A percentile compares a stretch with the other conserved stretches of the same genome.
Evolutionary conservation across 2,113 vertebrate species (phyloP).

Genomic region (Caracal caracal): DNA sequence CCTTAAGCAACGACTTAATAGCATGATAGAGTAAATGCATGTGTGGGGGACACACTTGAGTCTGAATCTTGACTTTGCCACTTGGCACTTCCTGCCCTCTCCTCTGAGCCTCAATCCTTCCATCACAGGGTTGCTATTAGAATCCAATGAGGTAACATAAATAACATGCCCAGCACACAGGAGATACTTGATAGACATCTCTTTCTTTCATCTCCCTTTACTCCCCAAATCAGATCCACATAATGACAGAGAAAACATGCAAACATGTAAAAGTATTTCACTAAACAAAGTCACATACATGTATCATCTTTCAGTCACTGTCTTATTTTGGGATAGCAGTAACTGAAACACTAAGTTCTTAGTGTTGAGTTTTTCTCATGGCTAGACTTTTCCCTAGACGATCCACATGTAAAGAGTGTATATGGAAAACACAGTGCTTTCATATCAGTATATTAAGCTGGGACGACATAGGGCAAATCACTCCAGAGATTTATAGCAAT

Average conservation of each 20-base stretch:
- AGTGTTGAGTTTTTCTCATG: not conserved
- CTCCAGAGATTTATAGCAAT: conserved; percentile 28
- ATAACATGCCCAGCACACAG: not conserved
- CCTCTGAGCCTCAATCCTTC: not conserved
- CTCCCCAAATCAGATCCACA: not conserved
- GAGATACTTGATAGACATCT: not conserved
- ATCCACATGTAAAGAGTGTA: not conserved
- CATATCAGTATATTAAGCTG: not conserved
- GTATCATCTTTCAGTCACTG: not conserved
- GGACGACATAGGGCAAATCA: not conserved
- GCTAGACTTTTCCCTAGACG: not conserved
- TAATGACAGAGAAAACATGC: not conserved
- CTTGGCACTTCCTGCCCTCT: not conserved
- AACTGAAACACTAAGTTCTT: conserved; percentile 36
- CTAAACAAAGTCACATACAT: conserved; percentile 4
- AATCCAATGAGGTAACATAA: not conserved
- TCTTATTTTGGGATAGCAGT: not conserved
- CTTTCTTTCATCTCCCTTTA: not conserved
- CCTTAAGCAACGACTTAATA: not conserved
- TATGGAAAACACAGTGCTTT: not conserved
- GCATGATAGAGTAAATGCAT: not conserved
- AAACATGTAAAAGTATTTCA: conserved; percentile 19
- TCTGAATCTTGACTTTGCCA: not conserved
- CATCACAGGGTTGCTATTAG: not conserved
- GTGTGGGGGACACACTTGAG: not conserved